Evolutionary conservation across 2,797 vertebrate genomes (phyloP), one percentile per base, ranked within the genome.

Genomic region (Microtus californicus): DNA sequence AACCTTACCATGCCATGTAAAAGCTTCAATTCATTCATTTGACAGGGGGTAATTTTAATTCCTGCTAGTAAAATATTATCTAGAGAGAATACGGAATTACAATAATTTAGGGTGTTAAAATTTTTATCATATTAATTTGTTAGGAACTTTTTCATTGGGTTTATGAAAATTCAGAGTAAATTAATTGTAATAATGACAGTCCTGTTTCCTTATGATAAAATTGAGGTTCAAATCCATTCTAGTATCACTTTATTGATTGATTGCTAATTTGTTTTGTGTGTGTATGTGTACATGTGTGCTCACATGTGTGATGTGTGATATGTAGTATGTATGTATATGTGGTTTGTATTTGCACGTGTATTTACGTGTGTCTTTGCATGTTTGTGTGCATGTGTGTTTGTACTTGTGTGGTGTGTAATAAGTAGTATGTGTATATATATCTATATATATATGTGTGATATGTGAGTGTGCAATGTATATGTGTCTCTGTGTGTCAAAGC

Each of bases 1-100:
- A 96, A 40, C 17, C 5, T 25, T 78, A 56, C 43, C 63, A 59
- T 51, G 13, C 6, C 67, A 91, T 79, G 80, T 61, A 43, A 94
- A 96, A 81, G 40, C 37, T 90, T 31, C 25, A 89, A 63, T 89
- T 76, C 94, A 96, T 93, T 96, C 82, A 93, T 31, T 87, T 96
- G 91, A 91, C 81, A 88, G 31, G 25, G 95, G 37, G 11, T 87
- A 73, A 81, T 93, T 82, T 65, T 89, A 81, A 94, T 83, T 76
- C 27, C 21, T 61, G 40, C 67, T 95, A 87, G 21, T 95, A 9
- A 95, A 91, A 73, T 96, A 96, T 91, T 85, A 73, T 67, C 85
- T 85, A 27, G 37, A 94, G 82, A 95, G 23, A 87, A 61, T 9
- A 40, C 63, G 54, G 65, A 13, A 56, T 71, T 92, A 56, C 0